Evolutionary conservation across 2,888 invertebrate species (phyloP), one percentile per base, ranked within the genome.

Genomic region (Dolomedes plantarius): DNA sequence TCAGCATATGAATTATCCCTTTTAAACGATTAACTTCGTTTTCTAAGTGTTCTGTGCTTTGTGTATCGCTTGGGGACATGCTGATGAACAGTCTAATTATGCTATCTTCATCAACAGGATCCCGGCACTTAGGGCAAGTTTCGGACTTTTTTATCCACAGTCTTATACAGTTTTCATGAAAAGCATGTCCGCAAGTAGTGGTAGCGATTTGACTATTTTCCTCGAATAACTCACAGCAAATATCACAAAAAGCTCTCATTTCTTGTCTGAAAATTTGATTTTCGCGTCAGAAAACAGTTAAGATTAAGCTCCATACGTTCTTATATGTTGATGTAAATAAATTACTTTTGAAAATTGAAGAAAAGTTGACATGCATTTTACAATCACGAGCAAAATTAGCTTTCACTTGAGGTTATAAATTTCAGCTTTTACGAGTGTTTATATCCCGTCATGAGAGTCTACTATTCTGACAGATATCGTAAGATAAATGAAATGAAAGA

Each of bases 171-270:
- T 68, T 19, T 23, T 68, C 36, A 23, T 68, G 68, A 36, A 68
- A 68, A 3, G 23, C 31, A 23, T 68, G 68, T 1, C 68, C 68
- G 68, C 68, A 68, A 19, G n/a, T 16, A 3, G 9, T 32, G 2
- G 68, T 36, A 23, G 39, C 19, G n/a, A 39, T 6, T 1, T n/a
- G 19, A 7, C 39, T 68, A 5, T n/a, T 23, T 19, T 68, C 68
- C 11, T 68, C 68, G 39, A 68, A 68, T 19, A 68, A 23, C 7
- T 32, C 68, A 23, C n/a, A 36, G 36, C 68, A 68, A 19, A 68
- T 68, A 19, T 68, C 68, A 39, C 68, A 68, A 2, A 68, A 68
- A 36, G 19, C 23, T 68, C n/a, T 68, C 68, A 68, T 68, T 29
- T 23, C n/a, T 62, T 9, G 27, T n/a, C n/a, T n/a, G n/a, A 13